Conservation (phyloP, 35 echinoderm and acorn worm genomes). For the Lytechinus pictus region DNA sequence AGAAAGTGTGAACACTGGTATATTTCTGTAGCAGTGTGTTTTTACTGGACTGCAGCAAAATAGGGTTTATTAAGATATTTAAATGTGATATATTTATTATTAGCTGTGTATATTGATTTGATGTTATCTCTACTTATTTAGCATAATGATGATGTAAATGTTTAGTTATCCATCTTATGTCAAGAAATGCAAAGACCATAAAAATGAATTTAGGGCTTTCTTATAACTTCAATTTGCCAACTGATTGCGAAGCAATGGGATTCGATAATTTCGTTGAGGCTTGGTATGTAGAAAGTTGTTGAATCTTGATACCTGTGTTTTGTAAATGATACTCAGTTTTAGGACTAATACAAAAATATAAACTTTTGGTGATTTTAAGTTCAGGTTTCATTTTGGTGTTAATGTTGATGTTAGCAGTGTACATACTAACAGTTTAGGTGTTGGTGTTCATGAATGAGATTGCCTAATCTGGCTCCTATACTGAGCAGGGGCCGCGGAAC, state of each 20-base stretch:
- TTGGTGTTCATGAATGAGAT: too few relatives aligned
- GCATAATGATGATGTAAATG: not conserved
- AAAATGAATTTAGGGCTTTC: not conserved
- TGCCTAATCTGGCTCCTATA: too few relatives aligned
- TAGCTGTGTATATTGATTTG: slow-evolving; percentile 8
- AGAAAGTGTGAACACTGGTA: not conserved
- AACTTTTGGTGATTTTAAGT: too few relatives aligned
- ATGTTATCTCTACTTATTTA: not conserved
- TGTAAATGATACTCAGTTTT: too few relatives aligned
- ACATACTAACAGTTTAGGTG: too few relatives aligned
- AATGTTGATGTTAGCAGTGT: too few relatives aligned
- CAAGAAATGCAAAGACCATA: not conserved
- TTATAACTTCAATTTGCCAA: not conserved
- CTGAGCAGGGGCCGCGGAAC: too few relatives aligned
- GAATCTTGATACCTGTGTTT: too few relatives aligned
- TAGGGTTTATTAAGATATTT: slow-evolving; percentile 20
- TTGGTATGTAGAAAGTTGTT: too few relatives aligned
- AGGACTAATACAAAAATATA: too few relatives aligned
- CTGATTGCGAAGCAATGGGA: not conserved
- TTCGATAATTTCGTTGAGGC: too few relatives aligned
- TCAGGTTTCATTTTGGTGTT: too few relatives aligned
- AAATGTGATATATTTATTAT: slow-evolving; percentile 16
- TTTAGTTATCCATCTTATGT: not conserved
- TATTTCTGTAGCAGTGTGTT: slow-evolving; percentile 7
- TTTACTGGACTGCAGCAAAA: not conserved